These are phyloP conservation scores for Acheta domesticus DNA, from an alignment of 2,888 invertebrate genomes.

Conservation along the genomic window DNA sequence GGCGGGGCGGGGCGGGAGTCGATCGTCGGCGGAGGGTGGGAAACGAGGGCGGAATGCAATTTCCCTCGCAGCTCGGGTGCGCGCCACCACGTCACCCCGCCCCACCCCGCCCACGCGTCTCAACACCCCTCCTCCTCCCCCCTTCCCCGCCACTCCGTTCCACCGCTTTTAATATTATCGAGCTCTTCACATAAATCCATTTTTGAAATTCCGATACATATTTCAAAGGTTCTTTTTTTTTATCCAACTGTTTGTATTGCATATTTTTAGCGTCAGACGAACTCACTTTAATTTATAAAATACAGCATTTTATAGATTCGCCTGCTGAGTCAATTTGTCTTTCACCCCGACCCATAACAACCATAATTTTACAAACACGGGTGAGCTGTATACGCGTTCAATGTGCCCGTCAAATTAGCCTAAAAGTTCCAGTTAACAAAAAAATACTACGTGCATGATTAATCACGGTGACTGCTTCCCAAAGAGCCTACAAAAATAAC, in stretches of 20 bases:
- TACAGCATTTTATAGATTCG: slow-evolving; percentile 18
- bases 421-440: background rate
- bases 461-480: background rate
- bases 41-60: background rate
- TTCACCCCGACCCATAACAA: slow-evolving; percentile 10
- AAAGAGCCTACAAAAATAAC: background rate
- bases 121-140: too few relatives aligned
- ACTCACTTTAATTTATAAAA: slow-evolving; percentile 18
- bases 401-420: slow-evolving; percentile 5
- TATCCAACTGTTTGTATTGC: background rate
- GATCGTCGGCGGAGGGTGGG: too few relatives aligned
- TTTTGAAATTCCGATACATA: slow-evolving; percentile 18
- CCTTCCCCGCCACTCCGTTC: background rate
- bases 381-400: background rate
- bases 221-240: slow-evolving; percentile 6
- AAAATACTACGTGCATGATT: background rate
- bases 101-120: too few relatives aligned
- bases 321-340: slow-evolving; percentile 18
- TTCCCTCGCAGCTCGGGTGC: background rate
- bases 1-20: too few relatives aligned
- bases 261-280: slow-evolving; percentile 18
- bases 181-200: slow-evolving; percentile 18
- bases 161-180: slow-evolving; percentile 18
- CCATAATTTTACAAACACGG: slow-evolving; percentile 18
- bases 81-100: too few relatives aligned